These are phyloP conservation scores for Lepetodrilus schrolli DNA, from an alignment of 2,888 invertebrate species.

Conservation along the genomic window DNA sequence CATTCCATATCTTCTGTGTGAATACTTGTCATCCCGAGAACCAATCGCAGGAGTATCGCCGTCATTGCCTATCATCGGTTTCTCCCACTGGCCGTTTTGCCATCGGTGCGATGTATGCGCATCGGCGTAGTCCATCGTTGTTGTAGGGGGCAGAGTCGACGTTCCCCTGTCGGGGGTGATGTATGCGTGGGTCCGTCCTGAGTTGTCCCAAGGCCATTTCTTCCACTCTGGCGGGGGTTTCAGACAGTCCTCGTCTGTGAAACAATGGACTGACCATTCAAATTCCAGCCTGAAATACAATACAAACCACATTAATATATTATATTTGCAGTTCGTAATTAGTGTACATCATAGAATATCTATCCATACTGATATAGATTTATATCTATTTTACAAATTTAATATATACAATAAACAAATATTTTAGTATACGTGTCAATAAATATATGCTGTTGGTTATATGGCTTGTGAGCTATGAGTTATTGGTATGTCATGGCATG, in stretches of 20 bases:
- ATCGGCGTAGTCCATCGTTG: neutral
- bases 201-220: slow-evolving; percentile 34
- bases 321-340: neutral
- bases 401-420: no score
- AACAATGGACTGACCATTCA: slow-evolving; percentile 40
- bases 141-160: neutral
- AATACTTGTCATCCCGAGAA: neutral
- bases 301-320: neutral
- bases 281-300: slow-evolving; percentile 38
- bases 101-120: neutral
- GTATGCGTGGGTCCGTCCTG: neutral
- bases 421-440: no score
- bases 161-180: neutral
- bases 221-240: slow-evolving; percentile 27
- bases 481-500: no score
- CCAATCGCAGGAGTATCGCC: neutral
- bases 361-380: no score
- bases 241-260: slow-evolving; percentile 24
- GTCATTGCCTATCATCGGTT: neutral
- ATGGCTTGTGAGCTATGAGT: no score
- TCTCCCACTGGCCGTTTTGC: neutral
- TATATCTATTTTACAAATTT: no score
- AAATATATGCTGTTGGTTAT: no score
- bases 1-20: neutral
- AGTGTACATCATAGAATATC: no score